A percentile compares a stretch with the other conserved stretches of the same genome.
phyloP scores from a whole-genome alignment of 2,113 vertebrate species.

The Crocuta crocuta region DNA sequence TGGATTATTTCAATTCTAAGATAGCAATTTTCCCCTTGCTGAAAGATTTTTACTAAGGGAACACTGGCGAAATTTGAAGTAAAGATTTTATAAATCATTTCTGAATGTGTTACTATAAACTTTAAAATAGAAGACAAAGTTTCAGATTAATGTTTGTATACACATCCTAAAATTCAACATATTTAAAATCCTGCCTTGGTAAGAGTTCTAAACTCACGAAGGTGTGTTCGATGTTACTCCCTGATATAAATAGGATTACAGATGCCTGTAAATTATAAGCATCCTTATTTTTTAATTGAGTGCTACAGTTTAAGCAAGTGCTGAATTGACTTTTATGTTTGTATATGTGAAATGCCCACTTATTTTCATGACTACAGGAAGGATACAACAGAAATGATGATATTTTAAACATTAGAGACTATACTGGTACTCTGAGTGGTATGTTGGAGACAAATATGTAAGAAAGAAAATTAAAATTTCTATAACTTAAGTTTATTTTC shows the following conservation, averaged over 20 bases:
- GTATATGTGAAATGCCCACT: background rate
- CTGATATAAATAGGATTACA: background rate
- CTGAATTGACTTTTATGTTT: background rate
- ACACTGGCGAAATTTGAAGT: background rate
- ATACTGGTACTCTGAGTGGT: background rate
- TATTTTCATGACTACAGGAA: conserved; percentile 3
- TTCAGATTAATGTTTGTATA: background rate
- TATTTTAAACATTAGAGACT: conserved; percentile 33
- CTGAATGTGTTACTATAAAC: background rate
- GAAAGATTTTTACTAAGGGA: background rate
- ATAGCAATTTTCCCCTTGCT: background rate
- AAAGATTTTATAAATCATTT: conserved; percentile 19
- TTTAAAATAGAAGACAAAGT: background rate
- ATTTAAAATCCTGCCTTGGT: background rate
- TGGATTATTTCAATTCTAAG: conserved; percentile 18
- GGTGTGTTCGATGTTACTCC: background rate
- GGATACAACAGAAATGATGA: background rate
- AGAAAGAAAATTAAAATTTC: background rate
- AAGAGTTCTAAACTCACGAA: background rate
- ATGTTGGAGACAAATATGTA: background rate
- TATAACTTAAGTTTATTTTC: background rate
- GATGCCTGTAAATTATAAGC: background rate
- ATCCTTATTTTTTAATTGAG: background rate
- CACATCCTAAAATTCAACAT: background rate
- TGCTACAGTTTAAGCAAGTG: background rate